Percentiles rank a stretch among this genome's conserved stretches.
These are phyloP conservation scores for Parapristionchus giblindavisi DNA, from an alignment of 2,888 invertebrate genomes.

Conservation along the genomic window DNA sequence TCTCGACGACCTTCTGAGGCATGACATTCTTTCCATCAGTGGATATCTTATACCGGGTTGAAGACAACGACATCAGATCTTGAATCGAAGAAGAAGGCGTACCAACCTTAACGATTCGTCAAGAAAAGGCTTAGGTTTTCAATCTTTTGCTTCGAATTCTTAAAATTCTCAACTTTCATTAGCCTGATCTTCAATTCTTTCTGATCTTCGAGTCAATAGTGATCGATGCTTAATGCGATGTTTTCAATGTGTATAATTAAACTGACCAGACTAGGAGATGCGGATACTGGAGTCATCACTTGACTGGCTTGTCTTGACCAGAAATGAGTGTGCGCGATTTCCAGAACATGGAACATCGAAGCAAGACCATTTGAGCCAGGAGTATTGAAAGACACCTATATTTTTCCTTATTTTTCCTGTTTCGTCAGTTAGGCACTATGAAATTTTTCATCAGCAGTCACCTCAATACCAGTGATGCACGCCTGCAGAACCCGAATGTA, in stretches of 20 bases:
- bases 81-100: constrained; percentile 58
- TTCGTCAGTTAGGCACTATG: not conserved
- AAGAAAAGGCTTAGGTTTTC: not conserved
- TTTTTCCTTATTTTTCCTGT: not conserved
- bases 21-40: constrained; percentile 28
- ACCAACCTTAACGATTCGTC: constrained; percentile 41
- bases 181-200: too few species aligned
- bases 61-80: constrained; percentile 44
- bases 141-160: too few species aligned
- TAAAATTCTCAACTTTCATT: too few species aligned
- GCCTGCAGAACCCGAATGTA: constrained; percentile 91
- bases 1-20: constrained; percentile 23
- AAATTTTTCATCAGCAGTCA: not conserved
- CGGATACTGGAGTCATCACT: constrained; percentile 47
- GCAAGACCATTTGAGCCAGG: constrained; percentile 91
- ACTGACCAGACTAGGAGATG: constrained; percentile 48
- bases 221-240: too few species aligned
- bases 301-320: constrained; percentile 73
- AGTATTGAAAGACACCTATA: constrained; percentile 59
- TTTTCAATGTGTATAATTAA: too few species aligned
- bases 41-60: constrained; percentile 40
- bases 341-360: constrained; percentile 93
- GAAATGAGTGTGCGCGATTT: constrained; percentile 98
- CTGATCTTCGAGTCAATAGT: too few species aligned
- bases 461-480: constrained; percentile 86